Evolutionary conservation across 2,113 vertebrate genomes (phyloP), one percentile per base, ranked within the genome.

Genomic region (Nematolebias whitei): DNA sequence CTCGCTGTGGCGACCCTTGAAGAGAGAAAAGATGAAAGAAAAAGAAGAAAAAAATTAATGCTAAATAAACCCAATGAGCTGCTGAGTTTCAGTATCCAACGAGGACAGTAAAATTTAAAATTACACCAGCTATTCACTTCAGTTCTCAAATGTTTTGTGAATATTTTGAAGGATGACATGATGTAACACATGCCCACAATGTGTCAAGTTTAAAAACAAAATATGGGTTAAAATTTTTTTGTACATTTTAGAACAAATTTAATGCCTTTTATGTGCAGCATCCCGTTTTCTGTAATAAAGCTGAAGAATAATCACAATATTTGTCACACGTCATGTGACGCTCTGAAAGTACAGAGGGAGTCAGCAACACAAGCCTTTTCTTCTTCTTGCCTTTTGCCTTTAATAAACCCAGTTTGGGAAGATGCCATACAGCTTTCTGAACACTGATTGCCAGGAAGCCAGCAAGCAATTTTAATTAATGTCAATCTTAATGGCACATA

Each of bases 381-480:
- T 23, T 29, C 52, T 39, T 63, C 45, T 29, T 41, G n/a, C 15
- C 32, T 10, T 67, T 44, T 29, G 5, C 19, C 32, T 55, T 73
- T 59, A 43, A 48, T 57, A 20, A 26, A 51, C 20, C 20, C 20
- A 64, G 14, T 40, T 56, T 58, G 60, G 40, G n/a, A 71, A 54
- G 29, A 57, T 26, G 43, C 32, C 43, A 19, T n/a, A n/a, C 41
- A 13, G 19, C 14, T 62, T 12, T 24, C 64, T 65, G 54, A 67
- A 83, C 53, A 57, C 53, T 54, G 61, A 74, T 68, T 79, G 50
- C 65, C 35, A 56, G 53, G 56, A 72, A 85, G 60, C 67, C n/a
- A 59, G 59, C 29, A 72, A 71, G 70, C 56, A 67, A 22, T 52
- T 79, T 72, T 70, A 81, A 78, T 80, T 74, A 76, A 75, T 71